Base-by-base conservation (phyloP, 2,113 vertebrate species). In the Podocnemis expansa region DNA sequence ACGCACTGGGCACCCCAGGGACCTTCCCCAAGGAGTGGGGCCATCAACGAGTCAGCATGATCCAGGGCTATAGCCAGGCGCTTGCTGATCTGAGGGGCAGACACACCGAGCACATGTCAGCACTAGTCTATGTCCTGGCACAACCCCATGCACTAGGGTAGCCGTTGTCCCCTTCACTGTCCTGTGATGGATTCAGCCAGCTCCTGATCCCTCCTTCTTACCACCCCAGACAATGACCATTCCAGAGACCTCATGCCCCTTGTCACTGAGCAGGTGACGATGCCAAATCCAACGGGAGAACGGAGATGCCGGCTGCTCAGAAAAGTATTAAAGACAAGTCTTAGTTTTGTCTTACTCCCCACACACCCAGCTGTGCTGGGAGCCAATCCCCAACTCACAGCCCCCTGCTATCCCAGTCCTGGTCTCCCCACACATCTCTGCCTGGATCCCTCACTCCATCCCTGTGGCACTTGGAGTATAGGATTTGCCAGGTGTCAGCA, bases 1-100 rank as follows among this genome's bases (percentile, higher is more conserved):
- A 60, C 31, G 12, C 13, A 3, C 60, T 17, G 29, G 31, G 60
- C 31, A 63, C 7, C 60, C 27, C 13, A 4, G 31, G 16, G 14
- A 7, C 60, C 14, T 63, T 17, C 31, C 51, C 60, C 31, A 63
- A 34, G 60, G 13, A 12, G 41, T 34, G 4, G 24, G 43, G 1
- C 17, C n/a, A 1, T 19, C 4, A 0, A 13, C 41, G 19, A 8
- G 45, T 78, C 21, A 5, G 27, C 12, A 47, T n/a, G 51, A 27
- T 17, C 47, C 21, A 10, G 2, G 29, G 29, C 19, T 70, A 38
- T 4, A 10, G 19, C 34, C 19, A 5, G 8, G 31, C 34, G 49
- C 11, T 51, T 14, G 10, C 63, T n/a, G 63, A 34, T 31, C 11
- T 38, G 16, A 16, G n/a, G 17, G 63, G n/a, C 63, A 70, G 63